Conservation (phyloP, 2,113 vertebrate species). For the Puma concolor region DNA sequence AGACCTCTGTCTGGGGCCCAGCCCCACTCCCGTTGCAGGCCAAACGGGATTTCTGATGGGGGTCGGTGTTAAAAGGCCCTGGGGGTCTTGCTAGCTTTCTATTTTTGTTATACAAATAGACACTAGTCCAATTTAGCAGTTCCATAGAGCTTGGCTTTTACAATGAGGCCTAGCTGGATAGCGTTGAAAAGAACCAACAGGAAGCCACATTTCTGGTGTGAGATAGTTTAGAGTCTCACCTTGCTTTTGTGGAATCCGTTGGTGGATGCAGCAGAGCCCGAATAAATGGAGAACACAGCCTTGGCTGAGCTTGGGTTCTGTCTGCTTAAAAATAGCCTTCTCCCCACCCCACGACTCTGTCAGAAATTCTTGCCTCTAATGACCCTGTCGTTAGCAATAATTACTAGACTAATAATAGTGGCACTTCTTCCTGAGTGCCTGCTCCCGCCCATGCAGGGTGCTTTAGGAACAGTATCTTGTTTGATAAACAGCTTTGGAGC, state of each 20-base stretch:
- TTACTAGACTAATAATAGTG: background rate
- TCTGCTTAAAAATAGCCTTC: background rate
- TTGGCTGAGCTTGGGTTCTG: background rate
- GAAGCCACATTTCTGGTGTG: background rate
- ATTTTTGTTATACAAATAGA: background rate
- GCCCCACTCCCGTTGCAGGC: rapidly evolving
- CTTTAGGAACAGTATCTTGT: background rate
- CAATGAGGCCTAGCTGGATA: background rate
- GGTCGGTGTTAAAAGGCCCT: background rate
- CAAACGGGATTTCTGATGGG: background rate
- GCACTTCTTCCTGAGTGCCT: background rate
- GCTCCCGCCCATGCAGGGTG: rapidly evolving
- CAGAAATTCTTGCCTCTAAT: background rate
- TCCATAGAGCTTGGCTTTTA: background rate
- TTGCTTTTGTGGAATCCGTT: background rate
- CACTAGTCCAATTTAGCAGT: background rate
- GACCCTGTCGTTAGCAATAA: background rate
- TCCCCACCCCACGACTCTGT: background rate
- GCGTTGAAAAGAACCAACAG: background rate
- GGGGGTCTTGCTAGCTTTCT: background rate
- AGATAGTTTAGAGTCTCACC: background rate
- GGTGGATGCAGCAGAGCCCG: background rate
- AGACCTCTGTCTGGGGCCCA: rapidly evolving
- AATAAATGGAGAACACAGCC: background rate
- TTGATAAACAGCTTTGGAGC: background rate